Evolutionary conservation across 2,888 invertebrate species (phyloP), one percentile per base, ranked within the genome.

Genomic region (Parascotia fuliginaria): DNA sequence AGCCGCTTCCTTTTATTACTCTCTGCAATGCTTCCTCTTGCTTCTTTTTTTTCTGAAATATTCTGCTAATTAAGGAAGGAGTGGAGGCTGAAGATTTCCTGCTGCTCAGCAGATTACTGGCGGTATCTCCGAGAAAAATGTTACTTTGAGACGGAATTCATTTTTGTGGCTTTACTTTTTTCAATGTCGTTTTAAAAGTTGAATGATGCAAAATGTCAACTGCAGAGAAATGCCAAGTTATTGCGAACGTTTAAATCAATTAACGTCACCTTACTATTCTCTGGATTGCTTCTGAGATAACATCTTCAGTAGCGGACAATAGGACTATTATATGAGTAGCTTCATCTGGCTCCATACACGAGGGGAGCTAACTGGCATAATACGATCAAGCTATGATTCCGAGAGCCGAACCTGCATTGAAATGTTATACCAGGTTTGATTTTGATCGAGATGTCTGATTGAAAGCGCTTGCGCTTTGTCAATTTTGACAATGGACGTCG

Each of bases 1-100:
- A 79, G 77, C 75, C 77, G 77, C 77, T 80, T 83, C 79, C 78
- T 75, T 85, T 87, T 85, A 82, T 86, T 81, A 84, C 79, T 81
- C 75, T 70, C 73, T 75, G 78, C 84, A 75, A 75, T 77, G 81
- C 73, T 87, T 84, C 83, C 84, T 85, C 86, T 82, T 86, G 82
- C 79, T 83, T 68, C 76, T 75, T 84, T 83, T 85, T 85, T 85
- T 74, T 77, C 73, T 85, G 82, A 87, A 87, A 87, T 87, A 88
- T 88, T 87, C 85, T 81, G 85, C 87, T 88, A 88, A 88, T 89
- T 89, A 89, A 88, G 86, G 83, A 86, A 86, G 79, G 81, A 88
- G 85, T 84, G 85, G 83, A 79, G 85, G 77, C 86, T 83, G 83
- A 85, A 87, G 86, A 87, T 86, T 88, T 88, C 85, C 86, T 87